Evolutionary conservation across 2,113 vertebrate species (phyloP), one percentile per base, ranked within the genome.

Genomic region (Guaruba guarouba): DNA sequence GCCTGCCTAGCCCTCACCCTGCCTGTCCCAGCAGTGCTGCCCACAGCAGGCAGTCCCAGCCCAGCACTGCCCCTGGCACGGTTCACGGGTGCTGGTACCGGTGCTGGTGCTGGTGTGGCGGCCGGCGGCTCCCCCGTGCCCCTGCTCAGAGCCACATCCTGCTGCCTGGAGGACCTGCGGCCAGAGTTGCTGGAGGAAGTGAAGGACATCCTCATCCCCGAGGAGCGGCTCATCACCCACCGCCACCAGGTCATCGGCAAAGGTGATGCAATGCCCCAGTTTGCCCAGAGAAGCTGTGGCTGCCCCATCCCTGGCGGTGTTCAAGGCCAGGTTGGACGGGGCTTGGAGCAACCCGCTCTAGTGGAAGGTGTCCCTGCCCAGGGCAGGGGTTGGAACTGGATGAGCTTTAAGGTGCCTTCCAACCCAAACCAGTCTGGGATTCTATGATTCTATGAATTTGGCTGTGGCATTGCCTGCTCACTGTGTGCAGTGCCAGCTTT

Each of bases 121-220:
- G 96, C 97, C 1, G 98, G 98, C 9, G 69, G 93, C 81, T 93
- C 98, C 97, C 59, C 95, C 2, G 3, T 98, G 37, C 98, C 99
- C 2, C 98, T 99, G 84, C 97, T 99, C 85, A 96, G 97, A 66
- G 57, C 98, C 28, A 97, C 98, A 3, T 99, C 98, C 85, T 98
- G 98, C 92, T 98, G 97, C 82, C 97, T 99, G 81, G 98, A 98
- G 77, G 98, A 98, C 77, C 98, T 99, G 61, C 97, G 96, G 17
- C 98, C 98, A 0, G 98, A 98, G 67, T 98, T 99, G 43, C 97
- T 99, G 96, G 98, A 99, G 63, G 99, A 99, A 92, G 99, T 99
- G 96, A 99, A 99, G 96, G 99, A 99, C 61, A 98, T 99, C 71
- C 98, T 99, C 76, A 99, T 99, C 95, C 98, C 99, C 1, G 98